Evolutionary conservation across 2,888 invertebrate genomes (phyloP), one percentile per base, ranked within the genome.

Genomic region (Acleris cristana): DNA sequence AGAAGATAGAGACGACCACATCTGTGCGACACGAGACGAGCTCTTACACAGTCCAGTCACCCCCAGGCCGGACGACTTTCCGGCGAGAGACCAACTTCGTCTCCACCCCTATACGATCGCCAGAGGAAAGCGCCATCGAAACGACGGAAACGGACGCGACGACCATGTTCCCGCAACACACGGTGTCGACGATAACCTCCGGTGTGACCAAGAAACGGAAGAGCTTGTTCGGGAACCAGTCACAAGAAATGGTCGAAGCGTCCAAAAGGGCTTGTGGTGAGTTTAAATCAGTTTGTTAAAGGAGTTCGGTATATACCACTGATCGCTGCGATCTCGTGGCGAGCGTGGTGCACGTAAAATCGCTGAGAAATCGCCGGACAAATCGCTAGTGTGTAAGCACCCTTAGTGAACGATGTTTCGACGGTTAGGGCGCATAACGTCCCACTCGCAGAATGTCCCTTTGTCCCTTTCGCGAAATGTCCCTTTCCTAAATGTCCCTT

Each of bases 181-280:
- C 81, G 44, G 69, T 82, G 3, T 73, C 81, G n/a, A 73, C 71
- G 6, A 71, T 74, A 54, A 81, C 81, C 2, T 74, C 77, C 16
- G 79, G 84, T 51, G 71, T 84, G 34, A 71, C 79, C 7, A 72
- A 64, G 26, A 88, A 85, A 72, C 78, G 90, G 61, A 87, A 86
- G 70, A 85, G 86, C 8, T 73, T 90, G 59, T 89, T 86, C 72
- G 79, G 58, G 2, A 58, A 63, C 23, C 53, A 85, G 26, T 71
- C 70, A n/a, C 40, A 73, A n/a, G 70, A 65, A 7, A 69, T 49
- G 23, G 72, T 64, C 5, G 77, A 80, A 19, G 72, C 73, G 16
- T 64, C 78, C 4, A 45, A 63, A 40, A 76, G 62, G 65, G 69
- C 72, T 40, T 72, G 66, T 64, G 72, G 84, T 85, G 76, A 79